phyloP scores from a whole-genome alignment of 2,113 vertebrate species.

The Hucho hucho region DNA sequence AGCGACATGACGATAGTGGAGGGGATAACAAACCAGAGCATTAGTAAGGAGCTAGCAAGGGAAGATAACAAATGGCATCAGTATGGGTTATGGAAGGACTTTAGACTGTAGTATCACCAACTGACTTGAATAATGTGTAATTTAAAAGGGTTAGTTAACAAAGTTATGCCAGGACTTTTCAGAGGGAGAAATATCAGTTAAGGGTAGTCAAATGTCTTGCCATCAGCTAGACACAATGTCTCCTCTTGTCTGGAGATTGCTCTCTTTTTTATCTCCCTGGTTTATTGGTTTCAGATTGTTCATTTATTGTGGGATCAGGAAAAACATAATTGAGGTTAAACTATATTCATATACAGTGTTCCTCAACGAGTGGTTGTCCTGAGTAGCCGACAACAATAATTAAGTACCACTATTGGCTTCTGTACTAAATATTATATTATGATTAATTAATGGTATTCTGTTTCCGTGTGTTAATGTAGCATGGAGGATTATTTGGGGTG shows the following conservation, averaged over 20 bases:
- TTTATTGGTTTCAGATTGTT: conserved; percentile 16
- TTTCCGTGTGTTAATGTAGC: not conserved
- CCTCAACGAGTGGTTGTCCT: conserved; percentile 31
- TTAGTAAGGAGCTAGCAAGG: too few relatives aligned
- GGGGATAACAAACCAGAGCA: not conserved
- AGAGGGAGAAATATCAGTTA: too few relatives aligned
- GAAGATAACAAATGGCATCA: not conserved
- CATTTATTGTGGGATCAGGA: not conserved
- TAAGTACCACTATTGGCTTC: not conserved
- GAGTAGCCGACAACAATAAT: conserved; percentile 31
- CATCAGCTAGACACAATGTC: conserved; percentile 63
- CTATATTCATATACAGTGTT: conserved; percentile 51
- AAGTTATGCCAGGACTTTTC: not conserved
- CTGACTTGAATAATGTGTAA: conserved; percentile 19
- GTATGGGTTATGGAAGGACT: conserved; percentile 34
- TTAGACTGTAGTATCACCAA: conserved; percentile 7
- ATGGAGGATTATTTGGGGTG: not conserved
- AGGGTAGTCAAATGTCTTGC: conserved; percentile 48
- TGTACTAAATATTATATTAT: too few relatives aligned
- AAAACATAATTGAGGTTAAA: conserved; percentile 5
- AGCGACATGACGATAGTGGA: not conserved
- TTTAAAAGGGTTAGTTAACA: not conserved
- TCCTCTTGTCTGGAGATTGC: conserved; percentile 38
- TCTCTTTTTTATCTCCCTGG: conserved; percentile 31
- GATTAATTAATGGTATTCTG: not conserved